Base-by-base conservation (phyloP, 2,888 invertebrate genomes). In the Abrostola tripartita region DNA sequence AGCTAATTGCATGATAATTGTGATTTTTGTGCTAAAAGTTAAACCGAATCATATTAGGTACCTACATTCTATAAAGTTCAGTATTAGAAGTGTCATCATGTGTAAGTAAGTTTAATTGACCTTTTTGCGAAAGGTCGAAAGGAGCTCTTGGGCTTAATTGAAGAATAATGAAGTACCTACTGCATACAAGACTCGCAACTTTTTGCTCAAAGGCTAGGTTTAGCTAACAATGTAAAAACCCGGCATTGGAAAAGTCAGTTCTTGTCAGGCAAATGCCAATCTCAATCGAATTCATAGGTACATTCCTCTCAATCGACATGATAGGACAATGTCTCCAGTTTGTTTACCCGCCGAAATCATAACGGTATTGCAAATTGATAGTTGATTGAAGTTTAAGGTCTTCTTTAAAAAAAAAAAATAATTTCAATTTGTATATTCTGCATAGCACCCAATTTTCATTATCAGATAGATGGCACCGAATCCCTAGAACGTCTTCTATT, bases 391-490 rank as follows among this genome's bases (percentile, higher is more conserved):
- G n/a, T n/a, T n/a, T n/a, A n/a, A n/a, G n/a, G 24, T 24, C 24
- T 24, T 24, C 24, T 24, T 24, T 24, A 2, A 24, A 1, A 1
- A 24, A 24, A 24, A 24, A 24, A 24, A n/a, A n/a, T n/a, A n/a
- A n/a, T n/a, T n/a, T n/a, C n/a, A n/a, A n/a, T n/a, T n/a, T n/a
- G n/a, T n/a, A n/a, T n/a, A n/a, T n/a, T n/a, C n/a, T n/a, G n/a
- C n/a, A n/a, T n/a, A n/a, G n/a, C n/a, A n/a, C 4, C 4, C 24
- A 2, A 24, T 2, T 24, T 24, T 24, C 24, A 24, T 24, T 10
- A 24, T 49, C 81, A 96, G 96, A 92, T 96, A 52, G 91, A 94
- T 59, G 96, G 96, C 1, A 87, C 89, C 12, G 96, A 96, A 88
- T 87, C 90, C 7, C 79, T 96, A 44, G 94, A 95, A 47, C 94